Percentiles rank a stretch among this genome's conserved stretches.
Evolutionary conservation across 2,888 invertebrate genomes (phyloP).

Genomic region (Suillia variegata): DNA sequence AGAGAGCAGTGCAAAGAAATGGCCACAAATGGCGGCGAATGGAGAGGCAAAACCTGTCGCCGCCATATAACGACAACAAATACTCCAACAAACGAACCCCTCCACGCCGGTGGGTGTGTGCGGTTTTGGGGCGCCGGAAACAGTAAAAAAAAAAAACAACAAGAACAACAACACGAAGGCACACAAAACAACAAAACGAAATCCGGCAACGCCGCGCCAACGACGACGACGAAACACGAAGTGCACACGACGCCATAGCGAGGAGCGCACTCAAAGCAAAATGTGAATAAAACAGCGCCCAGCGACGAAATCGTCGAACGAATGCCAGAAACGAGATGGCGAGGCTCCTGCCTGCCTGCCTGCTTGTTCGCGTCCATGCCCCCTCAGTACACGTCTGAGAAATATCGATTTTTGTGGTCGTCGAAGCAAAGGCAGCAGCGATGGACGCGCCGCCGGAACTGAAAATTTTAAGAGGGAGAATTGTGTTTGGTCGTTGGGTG

Average conservation of each 20-base stretch:
- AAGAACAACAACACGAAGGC: too few relatives aligned
- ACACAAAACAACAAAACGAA: too few relatives aligned
- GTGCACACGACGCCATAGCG: neutral
- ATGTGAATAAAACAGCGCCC: neutral
- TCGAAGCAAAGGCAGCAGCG: neutral
- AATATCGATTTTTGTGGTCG: constrained; percentile 46
- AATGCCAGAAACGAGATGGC: neutral
- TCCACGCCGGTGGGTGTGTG: too few relatives aligned
- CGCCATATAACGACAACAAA: neutral
- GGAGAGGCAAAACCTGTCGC: constrained; percentile 1
- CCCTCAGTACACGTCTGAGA: constrained; percentile 41
- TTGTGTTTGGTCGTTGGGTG: too few relatives aligned
- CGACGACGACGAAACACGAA: neutral
- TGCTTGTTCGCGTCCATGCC: constrained; percentile 27
- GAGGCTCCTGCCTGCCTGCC: too few relatives aligned
- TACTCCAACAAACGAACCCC: neutral
- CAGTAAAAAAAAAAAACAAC: too few relatives aligned
- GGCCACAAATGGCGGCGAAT: neutral
- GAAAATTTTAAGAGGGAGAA: too few relatives aligned
- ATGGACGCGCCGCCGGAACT: neutral
- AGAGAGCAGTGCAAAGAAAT: neutral
- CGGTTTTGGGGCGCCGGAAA: too few relatives aligned
- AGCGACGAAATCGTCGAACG: neutral
- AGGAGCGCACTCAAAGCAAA: neutral
- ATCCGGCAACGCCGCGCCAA: too few relatives aligned